phyloP scores from a whole-genome alignment of 2,888 invertebrate genomes.

The Torymus tubicola region DNA sequence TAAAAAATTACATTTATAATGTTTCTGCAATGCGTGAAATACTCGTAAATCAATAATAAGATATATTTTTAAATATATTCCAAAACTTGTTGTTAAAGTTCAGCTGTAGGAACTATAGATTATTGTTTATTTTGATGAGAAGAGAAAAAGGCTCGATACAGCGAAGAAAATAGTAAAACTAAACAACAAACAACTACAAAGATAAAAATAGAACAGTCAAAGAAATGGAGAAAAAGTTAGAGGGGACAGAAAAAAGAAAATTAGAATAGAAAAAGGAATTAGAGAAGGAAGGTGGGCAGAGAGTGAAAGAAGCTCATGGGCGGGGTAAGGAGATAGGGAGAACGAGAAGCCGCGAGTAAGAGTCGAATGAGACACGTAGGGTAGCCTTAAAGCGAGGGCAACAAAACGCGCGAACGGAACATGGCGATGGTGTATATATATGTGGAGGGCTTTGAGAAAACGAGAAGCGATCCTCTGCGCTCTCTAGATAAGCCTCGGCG shows the following conservation, averaged over 20 bases:
- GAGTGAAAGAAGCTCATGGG: neutral
- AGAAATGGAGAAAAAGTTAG: conserved; percentile 1
- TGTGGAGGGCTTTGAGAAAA: conserved; percentile 66
- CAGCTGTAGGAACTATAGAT: no score
- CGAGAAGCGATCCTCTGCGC: conserved; percentile 64
- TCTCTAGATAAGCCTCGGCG: conserved; percentile 69
- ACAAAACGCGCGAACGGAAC: conserved; percentile 72
- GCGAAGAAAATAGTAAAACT: neutral
- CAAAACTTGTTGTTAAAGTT: no score
- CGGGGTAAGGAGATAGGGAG: conserved; percentile 2
- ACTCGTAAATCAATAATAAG: no score
- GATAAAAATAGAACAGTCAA: neutral
- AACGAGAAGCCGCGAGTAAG: conserved; percentile 18
- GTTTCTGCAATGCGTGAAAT: no score
- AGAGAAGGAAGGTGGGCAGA: neutral
- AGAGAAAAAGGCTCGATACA: neutral
- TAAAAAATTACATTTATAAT: no score
- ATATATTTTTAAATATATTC: no score
- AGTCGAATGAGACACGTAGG: conserved; percentile 2
- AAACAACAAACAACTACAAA: neutral
- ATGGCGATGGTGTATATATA: conserved; percentile 60
- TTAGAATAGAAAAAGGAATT: conserved; percentile 17
- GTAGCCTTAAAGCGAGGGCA: conserved; percentile 67
- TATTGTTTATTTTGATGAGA: neutral
- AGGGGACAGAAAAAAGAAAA: conserved; percentile 11